Evolutionary conservation across 30 jellyfish, hydroid and myxozoan species (phyloP), one percentile per base, ranked within the genome.

Genomic region (Aurelia sp.): DNA sequence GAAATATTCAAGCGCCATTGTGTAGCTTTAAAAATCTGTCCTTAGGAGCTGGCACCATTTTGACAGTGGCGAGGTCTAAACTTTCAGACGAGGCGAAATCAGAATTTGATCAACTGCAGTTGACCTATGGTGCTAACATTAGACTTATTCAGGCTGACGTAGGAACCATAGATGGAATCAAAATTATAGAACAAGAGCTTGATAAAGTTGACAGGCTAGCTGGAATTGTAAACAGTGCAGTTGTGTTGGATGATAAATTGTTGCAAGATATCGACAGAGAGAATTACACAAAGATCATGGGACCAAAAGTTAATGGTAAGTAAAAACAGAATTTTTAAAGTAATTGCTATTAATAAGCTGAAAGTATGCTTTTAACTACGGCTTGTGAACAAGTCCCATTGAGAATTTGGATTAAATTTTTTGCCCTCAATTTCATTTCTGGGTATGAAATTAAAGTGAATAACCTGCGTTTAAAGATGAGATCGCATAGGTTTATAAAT

Each of bases 161-260:
- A 21, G 68, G 81, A 20, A 48, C 48, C 8, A 69, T 44, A 16
- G 68, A 73, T 11, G 88, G 65, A 31, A 73, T 74, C 12, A 5
- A 35, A 17, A 19, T 41, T 17, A 70, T 85, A 2, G 89, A 85
- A 20, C 57, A 31, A 6, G 17, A 19, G 6, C 74, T 85, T 10
- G 80, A 74, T 24, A 31, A 40, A 21, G 44, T 74, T 48, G 77
- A 81, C 8, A 74, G 76, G 60, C 35, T 85, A 10, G 95, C 95
- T 52, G 95, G 95, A 3, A 62, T 85, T 3, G 81, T 85, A 16
- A 85, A 85, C 89, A 85, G 95, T 74, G 95, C 95, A 8, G 95
- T 68, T 35, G 71, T 85, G 10, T 48, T 85, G 41, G 89, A 74
- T 66, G 95, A 85, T 47, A 85, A 66, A 41, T 20, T 38, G 47